Conservation (phyloP, 1,140 invertebrate genomes). For the Ostrea denselamellosa region DNA sequence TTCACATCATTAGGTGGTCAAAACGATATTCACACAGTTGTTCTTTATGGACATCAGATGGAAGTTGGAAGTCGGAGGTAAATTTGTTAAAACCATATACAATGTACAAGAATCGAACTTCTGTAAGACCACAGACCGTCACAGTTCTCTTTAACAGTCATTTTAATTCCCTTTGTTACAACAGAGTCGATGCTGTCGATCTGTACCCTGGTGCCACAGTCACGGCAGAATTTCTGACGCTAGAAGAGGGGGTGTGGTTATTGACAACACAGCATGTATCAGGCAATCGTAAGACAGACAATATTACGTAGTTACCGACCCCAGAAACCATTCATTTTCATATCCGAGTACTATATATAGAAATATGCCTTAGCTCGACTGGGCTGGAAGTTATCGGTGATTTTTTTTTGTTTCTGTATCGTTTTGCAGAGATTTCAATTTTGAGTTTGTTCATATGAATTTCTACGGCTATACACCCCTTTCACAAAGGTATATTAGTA, state of each 20-base stretch:
- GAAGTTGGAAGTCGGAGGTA: conserved; percentile 6
- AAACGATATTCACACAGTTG: neutral
- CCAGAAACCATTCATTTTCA: too few relatives aligned
- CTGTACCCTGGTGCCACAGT: conserved; percentile 25
- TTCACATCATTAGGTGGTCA: conserved; percentile 33
- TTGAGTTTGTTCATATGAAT: too few relatives aligned
- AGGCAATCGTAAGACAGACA: neutral
- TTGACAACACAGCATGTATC: conserved; percentile 24
- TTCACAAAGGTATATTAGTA: too few relatives aligned
- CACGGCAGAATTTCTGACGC: neutral
- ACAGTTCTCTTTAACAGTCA: neutral
- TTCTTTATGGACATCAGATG: conserved; percentile 35
- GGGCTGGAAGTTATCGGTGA: too few relatives aligned
- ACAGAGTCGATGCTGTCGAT: neutral
- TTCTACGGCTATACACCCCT: too few relatives aligned
- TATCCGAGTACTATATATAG: too few relatives aligned
- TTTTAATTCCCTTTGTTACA: neutral
- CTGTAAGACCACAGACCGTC: too few relatives aligned
- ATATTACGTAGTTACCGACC: too few relatives aligned
- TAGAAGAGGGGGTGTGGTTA: neutral
- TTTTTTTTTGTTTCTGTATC: too few relatives aligned
- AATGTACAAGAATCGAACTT: neutral
- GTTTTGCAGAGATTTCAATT: too few relatives aligned
- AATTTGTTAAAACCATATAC: neutral
- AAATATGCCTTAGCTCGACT: too few relatives aligned